Evolutionary conservation across 2,797 vertebrate genomes (phyloP).

Genomic region (Syndactyla subalaris): DNA sequence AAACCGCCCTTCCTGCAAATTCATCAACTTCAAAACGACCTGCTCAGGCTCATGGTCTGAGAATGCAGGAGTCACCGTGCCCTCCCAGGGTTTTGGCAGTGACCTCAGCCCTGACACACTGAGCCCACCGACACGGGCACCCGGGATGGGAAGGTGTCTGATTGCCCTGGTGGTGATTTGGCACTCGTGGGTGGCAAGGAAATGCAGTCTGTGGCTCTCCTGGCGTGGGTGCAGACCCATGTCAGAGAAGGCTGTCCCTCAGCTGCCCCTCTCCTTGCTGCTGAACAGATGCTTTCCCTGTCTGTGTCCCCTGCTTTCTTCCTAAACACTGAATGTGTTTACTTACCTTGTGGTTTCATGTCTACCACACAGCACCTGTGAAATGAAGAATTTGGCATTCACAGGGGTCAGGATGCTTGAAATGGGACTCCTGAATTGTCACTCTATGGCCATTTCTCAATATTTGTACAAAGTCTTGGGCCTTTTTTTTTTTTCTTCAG

Average conservation of each 20-base stretch:
- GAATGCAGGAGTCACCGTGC: background rate
- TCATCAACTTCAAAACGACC: background rate
- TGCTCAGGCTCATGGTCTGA: background rate
- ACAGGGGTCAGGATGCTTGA: background rate
- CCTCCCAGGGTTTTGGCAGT: background rate
- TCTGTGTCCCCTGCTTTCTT: background rate
- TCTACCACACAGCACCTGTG: accelerated
- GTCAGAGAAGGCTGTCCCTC: background rate
- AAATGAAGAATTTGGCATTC: background rate
- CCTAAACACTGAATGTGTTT: background rate
- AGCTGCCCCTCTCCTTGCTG: background rate
- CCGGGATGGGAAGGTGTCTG: background rate
- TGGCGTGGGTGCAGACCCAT: accelerated
- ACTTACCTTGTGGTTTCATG: background rate
- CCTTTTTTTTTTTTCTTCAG: background rate
- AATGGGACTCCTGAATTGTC: background rate
- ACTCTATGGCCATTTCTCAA: accelerated
- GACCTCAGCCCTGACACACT: background rate
- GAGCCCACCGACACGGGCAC: background rate
- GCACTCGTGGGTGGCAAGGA: background rate
- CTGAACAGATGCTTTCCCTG: too few relatives aligned
- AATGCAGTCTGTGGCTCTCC: background rate
- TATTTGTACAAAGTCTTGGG: background rate
- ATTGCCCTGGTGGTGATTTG: accelerated
- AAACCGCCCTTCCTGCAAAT: background rate